Evolutionary conservation across 1,140 invertebrate species (phyloP).

Genomic region (Aricia agestis): DNA sequence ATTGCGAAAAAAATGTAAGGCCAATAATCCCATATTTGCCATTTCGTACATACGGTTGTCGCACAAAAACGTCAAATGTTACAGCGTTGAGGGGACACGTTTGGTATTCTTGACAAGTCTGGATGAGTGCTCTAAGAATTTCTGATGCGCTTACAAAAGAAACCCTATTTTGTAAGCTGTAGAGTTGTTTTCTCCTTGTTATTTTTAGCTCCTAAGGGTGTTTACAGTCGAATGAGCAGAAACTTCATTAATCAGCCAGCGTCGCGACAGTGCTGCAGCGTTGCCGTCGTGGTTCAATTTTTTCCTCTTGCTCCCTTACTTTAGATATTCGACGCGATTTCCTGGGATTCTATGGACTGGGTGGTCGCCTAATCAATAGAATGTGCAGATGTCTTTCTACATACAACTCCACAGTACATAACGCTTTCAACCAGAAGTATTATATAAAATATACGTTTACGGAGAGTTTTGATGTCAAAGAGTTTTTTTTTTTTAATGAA

Average conservation of each 20-base stretch:
- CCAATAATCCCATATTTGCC: slow-evolving; percentile 66
- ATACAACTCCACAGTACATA: too few species aligned
- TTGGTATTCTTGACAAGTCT: slow-evolving; percentile 59
- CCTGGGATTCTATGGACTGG: slow-evolving; percentile 64
- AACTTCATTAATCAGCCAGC: slow-evolving; percentile 70
- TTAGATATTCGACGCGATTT: slow-evolving; percentile 72
- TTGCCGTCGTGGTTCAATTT: slow-evolving; percentile 68
- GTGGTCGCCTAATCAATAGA: slow-evolving; percentile 63
- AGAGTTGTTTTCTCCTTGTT: slow-evolving; percentile 29
- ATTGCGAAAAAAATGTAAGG: slow-evolving; percentile 39
- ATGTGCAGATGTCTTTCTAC: slow-evolving; percentile 23
- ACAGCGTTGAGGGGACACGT: slow-evolving; percentile 70
- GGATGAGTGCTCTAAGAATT: slow-evolving; percentile 26
- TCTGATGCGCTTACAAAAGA: slow-evolving; percentile 13
- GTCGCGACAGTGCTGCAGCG: slow-evolving; percentile 70
- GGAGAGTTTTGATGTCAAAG: too few species aligned
- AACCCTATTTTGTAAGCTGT: slow-evolving; percentile 13
- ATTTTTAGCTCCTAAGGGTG: slow-evolving; percentile 32
- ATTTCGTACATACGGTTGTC: slow-evolving; percentile 67
- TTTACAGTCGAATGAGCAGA: slow-evolving; percentile 60
- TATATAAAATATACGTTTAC: too few species aligned
- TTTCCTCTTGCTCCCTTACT: slow-evolving; percentile 70
- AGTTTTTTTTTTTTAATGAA: too few species aligned
- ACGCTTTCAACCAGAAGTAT: too few species aligned
- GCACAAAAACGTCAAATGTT: slow-evolving; percentile 74